Percentiles rank a stretch among this genome's conserved stretches.
Evolutionary conservation across 64 coral and sea anemone genomes (phyloP).

Genomic region (Montipora efflorescens): DNA sequence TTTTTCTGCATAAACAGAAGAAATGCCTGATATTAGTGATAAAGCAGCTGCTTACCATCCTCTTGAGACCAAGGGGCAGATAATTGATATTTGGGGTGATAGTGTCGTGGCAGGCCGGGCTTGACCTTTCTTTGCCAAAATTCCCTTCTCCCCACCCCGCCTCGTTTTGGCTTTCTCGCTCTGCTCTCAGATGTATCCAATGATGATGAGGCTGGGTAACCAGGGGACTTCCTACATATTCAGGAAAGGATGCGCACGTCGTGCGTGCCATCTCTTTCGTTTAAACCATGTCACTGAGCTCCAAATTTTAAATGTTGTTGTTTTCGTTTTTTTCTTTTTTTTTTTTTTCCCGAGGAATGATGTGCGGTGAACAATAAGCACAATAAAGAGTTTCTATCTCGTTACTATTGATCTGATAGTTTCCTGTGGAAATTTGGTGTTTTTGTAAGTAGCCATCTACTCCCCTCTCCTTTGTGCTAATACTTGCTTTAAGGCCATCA

Average conservation of each 20-base stretch:
- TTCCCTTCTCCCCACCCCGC: background rate
- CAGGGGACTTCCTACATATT: background rate
- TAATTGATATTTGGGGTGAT: background rate
- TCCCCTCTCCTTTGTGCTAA: background rate
- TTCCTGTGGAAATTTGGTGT: background rate
- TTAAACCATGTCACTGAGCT: background rate
- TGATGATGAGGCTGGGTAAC: background rate
- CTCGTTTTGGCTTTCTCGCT: background rate
- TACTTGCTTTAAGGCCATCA: too few species aligned
- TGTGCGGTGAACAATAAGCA: too few species aligned
- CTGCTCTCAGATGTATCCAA: background rate
- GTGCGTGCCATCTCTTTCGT: background rate
- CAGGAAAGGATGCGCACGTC: background rate
- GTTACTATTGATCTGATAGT: too few species aligned
- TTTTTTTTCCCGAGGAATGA: too few species aligned
- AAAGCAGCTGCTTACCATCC: too few species aligned
- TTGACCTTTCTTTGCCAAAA: background rate
- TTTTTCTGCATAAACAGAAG: too few species aligned
- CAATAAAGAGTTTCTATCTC: background rate
- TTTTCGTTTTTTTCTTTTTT: too few species aligned
- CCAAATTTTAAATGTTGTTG: background rate
- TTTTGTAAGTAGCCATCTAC: background rate
- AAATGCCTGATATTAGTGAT: too few species aligned
- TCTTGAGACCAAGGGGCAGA: background rate
- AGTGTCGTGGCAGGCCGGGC: background rate